Percentiles rank a stretch among this genome's conserved stretches.
These are phyloP conservation scores for Pseudomyrmex cubaensis DNA, from an alignment of 1,140 invertebrate species.

Conservation along the genomic window DNA sequence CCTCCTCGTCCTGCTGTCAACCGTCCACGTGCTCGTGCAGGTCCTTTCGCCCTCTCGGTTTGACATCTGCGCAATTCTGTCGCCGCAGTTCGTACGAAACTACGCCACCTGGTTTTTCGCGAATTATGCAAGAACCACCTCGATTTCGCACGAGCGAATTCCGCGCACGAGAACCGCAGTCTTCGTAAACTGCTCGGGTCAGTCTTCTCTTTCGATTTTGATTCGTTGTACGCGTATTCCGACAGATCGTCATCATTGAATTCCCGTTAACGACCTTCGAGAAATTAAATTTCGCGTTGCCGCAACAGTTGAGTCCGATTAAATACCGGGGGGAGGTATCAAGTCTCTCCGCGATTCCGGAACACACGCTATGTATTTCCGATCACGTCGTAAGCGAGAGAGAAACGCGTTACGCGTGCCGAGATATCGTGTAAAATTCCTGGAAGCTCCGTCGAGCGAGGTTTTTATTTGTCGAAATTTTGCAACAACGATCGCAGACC, in stretches of 20 bases:
- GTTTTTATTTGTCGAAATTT: background rate
- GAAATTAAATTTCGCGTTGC: conserved; percentile 35
- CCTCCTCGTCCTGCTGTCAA: conserved; percentile 25
- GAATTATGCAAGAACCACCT: conserved; percentile 54
- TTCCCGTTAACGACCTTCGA: conserved; percentile 38
- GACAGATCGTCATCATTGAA: conserved; percentile 15
- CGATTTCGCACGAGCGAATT: conserved; percentile 59
- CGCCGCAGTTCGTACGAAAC: conserved; percentile 60
- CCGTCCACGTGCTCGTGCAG: conserved; percentile 39
- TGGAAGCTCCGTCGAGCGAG: background rate
- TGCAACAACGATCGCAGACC: conserved; percentile 14
- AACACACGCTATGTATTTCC: background rate
- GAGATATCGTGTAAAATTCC: conserved; percentile 5
- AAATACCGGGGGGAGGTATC: background rate
- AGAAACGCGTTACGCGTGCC: background rate
- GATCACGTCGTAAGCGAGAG: background rate
- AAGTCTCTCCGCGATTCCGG: conserved; percentile 13
- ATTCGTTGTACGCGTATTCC: background rate
- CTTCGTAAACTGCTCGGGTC: no score
- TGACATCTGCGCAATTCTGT: conserved; percentile 59
- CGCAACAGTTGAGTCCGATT: conserved; percentile 8
- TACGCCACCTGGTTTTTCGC: conserved; percentile 56
- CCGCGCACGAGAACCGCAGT: background rate
- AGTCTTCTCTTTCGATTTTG: no score
- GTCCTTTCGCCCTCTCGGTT: conserved; percentile 35